Evolutionary conservation across 2,797 vertebrate species (phyloP), one percentile per base, ranked within the genome.

Genomic region (Eulemur albifrons): DNA sequence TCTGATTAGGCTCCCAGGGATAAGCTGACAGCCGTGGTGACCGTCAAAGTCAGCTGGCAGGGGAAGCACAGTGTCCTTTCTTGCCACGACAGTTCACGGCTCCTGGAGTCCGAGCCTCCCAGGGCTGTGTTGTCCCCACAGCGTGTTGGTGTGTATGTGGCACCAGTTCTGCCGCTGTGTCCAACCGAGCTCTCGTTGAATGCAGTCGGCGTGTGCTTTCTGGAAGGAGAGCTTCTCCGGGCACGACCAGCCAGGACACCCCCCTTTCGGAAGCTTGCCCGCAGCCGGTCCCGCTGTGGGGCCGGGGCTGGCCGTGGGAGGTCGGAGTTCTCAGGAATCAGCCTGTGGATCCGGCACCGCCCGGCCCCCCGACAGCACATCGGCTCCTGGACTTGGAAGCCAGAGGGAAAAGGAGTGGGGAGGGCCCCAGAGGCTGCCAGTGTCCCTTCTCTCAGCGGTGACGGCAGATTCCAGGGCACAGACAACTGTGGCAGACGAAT

Each of bases 111-210:
- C 5, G 5, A 23, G 32, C 12, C n/a, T 23, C 23, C 45, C 59
- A 73, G 3, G 21, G 18, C 7, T 20, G 48, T 5, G 11, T 2
- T 15, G 27, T 20, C 18, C 20, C 11, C 43, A 30, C 59, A 61
- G 4, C 50, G 0, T 4, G 17, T 9, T 12, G 0, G 15, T 1
- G 23, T 15, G 13, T 12, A 0, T 18, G 23, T 27, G 15, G 17
- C 4, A 0, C 25, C 32, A 1, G n/a, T 0, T 4, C 2, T 45
- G 35, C 20, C 0, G 32, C 1, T 10, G 4, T 0, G 8, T 30
- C 30, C 35, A 2, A 1, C 2, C 11, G 63, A n/a, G 25, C n/a
- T 2, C 2, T 2, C 5, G 63, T 5, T 12, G 48, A 4, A 2
- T 4, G n/a, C 18, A 23, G 13, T 23, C 12, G 7, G 14, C 1